Evolutionary conservation across 2,113 vertebrate species (phyloP).

Genomic region (Aspiorhynchus laticeps): DNA sequence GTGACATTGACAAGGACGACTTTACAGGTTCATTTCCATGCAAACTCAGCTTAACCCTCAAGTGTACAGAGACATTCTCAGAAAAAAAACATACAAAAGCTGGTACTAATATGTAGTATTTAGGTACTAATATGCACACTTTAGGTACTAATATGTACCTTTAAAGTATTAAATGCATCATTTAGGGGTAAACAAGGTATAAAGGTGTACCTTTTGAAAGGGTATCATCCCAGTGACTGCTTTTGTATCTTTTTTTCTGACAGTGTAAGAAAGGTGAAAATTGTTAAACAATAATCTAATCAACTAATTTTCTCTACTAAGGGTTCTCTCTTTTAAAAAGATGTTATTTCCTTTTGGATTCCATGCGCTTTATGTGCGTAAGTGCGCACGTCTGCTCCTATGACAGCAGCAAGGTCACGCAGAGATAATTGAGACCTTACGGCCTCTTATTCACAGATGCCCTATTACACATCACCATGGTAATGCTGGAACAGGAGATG

Average conservation of each 20-base stretch:
- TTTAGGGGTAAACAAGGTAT: no score
- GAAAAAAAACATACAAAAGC: no score
- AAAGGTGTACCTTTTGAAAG: no score
- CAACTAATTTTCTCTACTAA: not conserved
- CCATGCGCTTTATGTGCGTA: not conserved
- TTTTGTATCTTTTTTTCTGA: no score
- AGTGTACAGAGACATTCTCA: no score
- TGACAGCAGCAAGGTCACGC: conserved; percentile 41
- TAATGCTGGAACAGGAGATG: conserved; percentile 38
- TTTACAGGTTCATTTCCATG: not conserved
- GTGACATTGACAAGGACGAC: not conserved
- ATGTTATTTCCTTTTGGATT: not conserved
- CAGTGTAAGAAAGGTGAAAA: no score
- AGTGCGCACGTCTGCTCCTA: not conserved
- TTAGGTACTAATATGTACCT: no score
- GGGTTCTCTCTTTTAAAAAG: not conserved
- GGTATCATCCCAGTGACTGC: no score
- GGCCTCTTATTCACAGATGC: conserved; percentile 30
- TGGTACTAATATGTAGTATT: no score
- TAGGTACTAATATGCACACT: no score
- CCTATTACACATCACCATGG: conserved; percentile 48
- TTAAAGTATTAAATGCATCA: no score
- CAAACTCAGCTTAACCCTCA: no score
- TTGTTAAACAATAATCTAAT: not conserved
- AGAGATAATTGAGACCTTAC: conserved; percentile 43